Conservation (phyloP, 2,113 vertebrate species). For the Perca schrenkii region DNA sequence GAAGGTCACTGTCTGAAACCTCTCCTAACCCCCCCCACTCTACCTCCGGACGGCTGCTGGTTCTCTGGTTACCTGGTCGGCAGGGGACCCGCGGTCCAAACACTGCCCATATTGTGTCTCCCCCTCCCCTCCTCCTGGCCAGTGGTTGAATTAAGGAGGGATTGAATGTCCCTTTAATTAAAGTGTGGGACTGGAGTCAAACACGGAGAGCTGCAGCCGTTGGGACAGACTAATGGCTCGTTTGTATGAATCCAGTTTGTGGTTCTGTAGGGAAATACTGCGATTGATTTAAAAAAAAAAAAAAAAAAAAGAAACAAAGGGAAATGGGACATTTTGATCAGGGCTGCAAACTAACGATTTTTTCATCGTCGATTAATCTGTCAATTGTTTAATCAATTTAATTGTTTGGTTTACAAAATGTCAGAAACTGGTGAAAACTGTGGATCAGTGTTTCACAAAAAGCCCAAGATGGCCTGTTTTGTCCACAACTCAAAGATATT, state of each 20-base stretch:
- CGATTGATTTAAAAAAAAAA: background rate
- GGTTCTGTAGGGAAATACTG: background rate
- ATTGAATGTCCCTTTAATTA: conserved; percentile 72
- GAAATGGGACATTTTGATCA: background rate
- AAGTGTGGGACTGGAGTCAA: conserved; percentile 57
- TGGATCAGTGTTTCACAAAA: too few species aligned
- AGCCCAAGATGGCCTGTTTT: too few species aligned
- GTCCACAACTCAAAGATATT: too few species aligned
- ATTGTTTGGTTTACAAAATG: too few species aligned
- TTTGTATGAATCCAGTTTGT: background rate
- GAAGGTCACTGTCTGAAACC: conserved; percentile 17
- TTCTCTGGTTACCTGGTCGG: conserved; percentile 73
- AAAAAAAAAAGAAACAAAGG: too few species aligned
- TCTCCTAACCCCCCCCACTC: background rate
- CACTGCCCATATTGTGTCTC: conserved; percentile 74
- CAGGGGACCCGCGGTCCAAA: conserved; percentile 51
- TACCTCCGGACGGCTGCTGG: conserved; percentile 20
- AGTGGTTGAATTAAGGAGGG: conserved; percentile 57
- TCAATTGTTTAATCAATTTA: too few species aligned
- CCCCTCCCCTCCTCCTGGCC: background rate
- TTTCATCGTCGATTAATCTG: too few species aligned
- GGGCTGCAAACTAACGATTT: too few species aligned
- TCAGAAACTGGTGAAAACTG: too few species aligned
- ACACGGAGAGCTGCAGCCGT: conserved; percentile 30
- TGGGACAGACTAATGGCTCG: background rate